Conservation (phyloP, 2,797 vertebrate genomes). For the Ataeniobius toweri region DNA sequence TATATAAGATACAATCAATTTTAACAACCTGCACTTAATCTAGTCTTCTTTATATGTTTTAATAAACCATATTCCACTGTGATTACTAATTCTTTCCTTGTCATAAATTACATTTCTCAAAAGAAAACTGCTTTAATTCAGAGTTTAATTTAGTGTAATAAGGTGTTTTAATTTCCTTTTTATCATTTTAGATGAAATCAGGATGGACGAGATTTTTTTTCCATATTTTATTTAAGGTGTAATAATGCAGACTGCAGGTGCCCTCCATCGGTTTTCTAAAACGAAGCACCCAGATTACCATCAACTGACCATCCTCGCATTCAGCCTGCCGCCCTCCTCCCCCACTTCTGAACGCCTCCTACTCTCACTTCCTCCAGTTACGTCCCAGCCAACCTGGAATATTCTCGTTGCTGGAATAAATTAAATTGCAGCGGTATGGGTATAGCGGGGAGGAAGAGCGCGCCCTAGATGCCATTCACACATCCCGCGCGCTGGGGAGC, state of each 20-base stretch:
- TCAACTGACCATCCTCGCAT: constrained; percentile 44
- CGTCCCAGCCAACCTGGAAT: constrained; percentile 76
- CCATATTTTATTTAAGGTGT: background rate
- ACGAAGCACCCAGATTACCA: constrained; percentile 34
- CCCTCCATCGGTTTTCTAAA: constrained; percentile 24
- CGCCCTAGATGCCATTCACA: constrained; percentile 57
- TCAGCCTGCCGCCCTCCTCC: constrained; percentile 11
- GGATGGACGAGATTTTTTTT: too few relatives aligned
- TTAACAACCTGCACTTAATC: background rate
- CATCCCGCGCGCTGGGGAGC: constrained; percentile 57
- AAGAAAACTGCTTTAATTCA: background rate
- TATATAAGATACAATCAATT: constrained; percentile 19
- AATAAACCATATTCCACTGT: background rate
- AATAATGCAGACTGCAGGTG: constrained; percentile 26
- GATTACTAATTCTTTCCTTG: background rate
- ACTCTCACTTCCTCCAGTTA: constrained; percentile 61
- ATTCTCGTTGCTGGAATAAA: constrained; percentile 75
- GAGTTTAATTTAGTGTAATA: background rate
- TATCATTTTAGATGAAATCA: background rate
- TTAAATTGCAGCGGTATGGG: constrained; percentile 53
- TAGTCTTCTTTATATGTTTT: background rate
- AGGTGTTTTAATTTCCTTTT: background rate
- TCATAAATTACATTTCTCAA: background rate
- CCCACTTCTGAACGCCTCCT: constrained; percentile 43
- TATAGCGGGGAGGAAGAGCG: constrained; percentile 24